Evolutionary conservation across 2,113 vertebrate genomes (phyloP), one percentile per base, ranked within the genome.

Genomic region (Tragelaphus imberbis): DNA sequence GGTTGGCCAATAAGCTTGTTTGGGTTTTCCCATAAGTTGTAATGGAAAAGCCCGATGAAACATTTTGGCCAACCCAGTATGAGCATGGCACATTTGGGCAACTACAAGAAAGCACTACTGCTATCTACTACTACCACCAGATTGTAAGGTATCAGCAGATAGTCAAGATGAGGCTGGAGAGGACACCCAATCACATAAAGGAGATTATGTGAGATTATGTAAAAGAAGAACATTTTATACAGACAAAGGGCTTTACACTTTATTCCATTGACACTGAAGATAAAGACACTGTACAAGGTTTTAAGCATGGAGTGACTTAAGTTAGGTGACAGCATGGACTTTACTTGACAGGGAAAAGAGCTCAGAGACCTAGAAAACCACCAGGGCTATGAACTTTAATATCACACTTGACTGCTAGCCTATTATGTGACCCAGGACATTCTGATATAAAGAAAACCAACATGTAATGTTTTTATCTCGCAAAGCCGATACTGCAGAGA

Each of bases 381-480:
- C 8, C 0, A 13, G 36, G 77, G 44, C 75, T 93, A 16, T 59
- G 58, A 95, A 90, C 91, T 95, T 89, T 40, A 94, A 17, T 89
- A 90, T 84, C 44, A 63, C 36, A 40, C 28, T 96, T 95, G 71
- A 90, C 77, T 8, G 0, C 36, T 53, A 55, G 68, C 47, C 40
- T 75, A 36, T 51, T 21, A 68, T n/a, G 51, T 94, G 80, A 79
- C 82, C 56, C 40, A 68, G 97, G 90, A 92, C 87, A 88, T 3
- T 84, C 53, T 27, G 85, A 93, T 89, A 95, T 9, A 56, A 91
- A n/a, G 59, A 96, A 96, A 96, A 63, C 58, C 94, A 40, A 88
- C 55, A 90, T 82, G 84, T 94, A 95, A 92, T 58, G 65, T 68
- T 96, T 96, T 95, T 97, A 90, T 97, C 92, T 90, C 55, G 14